Evolutionary conservation across 2,797 vertebrate species (phyloP).

Genomic region (Eulemur rubriventer): DNA sequence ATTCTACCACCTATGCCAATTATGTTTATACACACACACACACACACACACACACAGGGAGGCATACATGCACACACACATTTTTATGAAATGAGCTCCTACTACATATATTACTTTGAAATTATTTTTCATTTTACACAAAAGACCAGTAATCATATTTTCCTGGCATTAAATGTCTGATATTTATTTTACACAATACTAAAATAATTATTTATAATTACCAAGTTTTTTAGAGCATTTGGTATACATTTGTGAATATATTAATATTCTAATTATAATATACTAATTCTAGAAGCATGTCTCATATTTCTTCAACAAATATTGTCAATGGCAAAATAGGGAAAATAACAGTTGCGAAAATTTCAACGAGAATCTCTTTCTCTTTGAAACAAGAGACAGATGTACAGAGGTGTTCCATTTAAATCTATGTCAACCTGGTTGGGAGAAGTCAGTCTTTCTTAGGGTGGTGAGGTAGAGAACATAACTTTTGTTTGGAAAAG

Average conservation of each 20-base stretch:
- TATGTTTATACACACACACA: background rate
- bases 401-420: background rate
- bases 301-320: slow-evolving; percentile 12
- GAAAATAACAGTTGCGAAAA: background rate
- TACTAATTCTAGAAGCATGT: background rate
- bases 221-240: background rate
- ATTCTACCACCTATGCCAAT: background rate
- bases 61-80: background rate
- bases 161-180: background rate
- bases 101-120: background rate
- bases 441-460: background rate
- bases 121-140: background rate
- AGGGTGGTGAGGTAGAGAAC: background rate
- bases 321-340: background rate
- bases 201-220: background rate
- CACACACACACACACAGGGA: background rate
- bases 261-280: background rate
- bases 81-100: background rate
- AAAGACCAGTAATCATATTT: background rate
- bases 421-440: background rate
- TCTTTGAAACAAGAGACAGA: background rate
- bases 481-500: background rate
- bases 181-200: background rate
- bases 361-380: background rate
- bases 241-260: background rate